Percentiles rank a stretch among this genome's conserved stretches.
phyloP scores from a whole-genome alignment of 2,113 vertebrate species.

The Tachysurus fulvidraco region DNA sequence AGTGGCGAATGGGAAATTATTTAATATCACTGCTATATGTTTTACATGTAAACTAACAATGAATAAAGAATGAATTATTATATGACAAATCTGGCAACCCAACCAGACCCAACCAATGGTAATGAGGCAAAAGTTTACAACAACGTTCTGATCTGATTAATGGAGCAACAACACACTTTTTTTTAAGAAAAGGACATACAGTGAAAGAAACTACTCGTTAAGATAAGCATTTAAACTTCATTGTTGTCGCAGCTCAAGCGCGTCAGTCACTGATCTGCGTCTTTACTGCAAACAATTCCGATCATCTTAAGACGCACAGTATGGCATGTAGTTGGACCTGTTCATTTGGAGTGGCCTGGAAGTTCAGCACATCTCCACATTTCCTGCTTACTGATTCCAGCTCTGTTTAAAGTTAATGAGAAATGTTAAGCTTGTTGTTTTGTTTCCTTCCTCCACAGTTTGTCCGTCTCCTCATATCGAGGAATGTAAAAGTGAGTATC shows the following conservation, averaged over 20 bases:
- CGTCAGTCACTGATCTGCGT: neutral
- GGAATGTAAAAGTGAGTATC: conserved; percentile 38
- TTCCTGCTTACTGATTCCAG: neutral
- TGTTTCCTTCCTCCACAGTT: neutral
- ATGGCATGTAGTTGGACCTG: neutral
- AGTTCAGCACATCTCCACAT: neutral
- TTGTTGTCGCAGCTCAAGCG: neutral
- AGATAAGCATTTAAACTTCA: neutral
- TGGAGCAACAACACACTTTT: neutral
- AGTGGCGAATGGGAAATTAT: too few species aligned
- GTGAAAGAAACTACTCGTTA: neutral
- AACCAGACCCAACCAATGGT: too few species aligned
- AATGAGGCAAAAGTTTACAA: neutral
- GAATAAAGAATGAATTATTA: too few species aligned
- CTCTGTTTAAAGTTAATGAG: neutral
- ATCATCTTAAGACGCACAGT: too few species aligned
- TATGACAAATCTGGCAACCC: neutral
- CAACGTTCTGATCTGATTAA: neutral
- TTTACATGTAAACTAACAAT: neutral
- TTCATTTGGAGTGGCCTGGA: neutral
- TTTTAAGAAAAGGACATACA: neutral
- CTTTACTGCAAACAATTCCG: neutral
- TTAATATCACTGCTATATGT: neutral
- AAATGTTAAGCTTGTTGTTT: neutral
- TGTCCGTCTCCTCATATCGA: neutral